phyloP scores from a whole-genome alignment of 2,113 vertebrate species.

The Carassius auratus region DNA sequence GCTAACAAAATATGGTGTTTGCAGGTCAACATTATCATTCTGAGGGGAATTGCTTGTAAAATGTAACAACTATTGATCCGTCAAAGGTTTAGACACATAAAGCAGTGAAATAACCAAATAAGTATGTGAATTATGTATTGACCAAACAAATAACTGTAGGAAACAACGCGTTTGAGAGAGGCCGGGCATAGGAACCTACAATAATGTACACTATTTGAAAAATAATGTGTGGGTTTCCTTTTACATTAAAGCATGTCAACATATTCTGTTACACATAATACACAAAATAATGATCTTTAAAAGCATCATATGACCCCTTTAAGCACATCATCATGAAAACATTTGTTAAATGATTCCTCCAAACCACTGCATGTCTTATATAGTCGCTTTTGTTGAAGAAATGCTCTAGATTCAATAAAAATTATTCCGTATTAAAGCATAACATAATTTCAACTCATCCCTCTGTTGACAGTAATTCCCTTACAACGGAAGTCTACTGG shows the following conservation, averaged over 20 bases:
- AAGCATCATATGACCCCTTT: too few relatives aligned
- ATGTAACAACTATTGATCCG: not conserved
- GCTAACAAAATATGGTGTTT: not conserved
- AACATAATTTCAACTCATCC: not conserved
- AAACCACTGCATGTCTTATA: not conserved
- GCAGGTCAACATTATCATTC: not conserved
- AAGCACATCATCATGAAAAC: not conserved
- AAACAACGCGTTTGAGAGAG: too few relatives aligned
- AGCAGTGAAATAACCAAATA: not conserved
- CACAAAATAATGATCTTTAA: too few relatives aligned
- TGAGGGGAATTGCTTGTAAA: not conserved
- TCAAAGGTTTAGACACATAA: not conserved
- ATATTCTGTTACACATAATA: too few relatives aligned
- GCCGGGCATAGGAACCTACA: too few relatives aligned
- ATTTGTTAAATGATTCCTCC: not conserved
- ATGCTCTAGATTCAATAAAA: not conserved
- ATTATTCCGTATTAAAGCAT: not conserved
- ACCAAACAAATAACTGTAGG: too few relatives aligned
- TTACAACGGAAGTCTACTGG: not conserved
- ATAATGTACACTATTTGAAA: too few relatives aligned
- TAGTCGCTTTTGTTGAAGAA: not conserved
- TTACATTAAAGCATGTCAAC: too few relatives aligned
- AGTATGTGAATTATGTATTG: not conserved
- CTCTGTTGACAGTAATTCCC: not conserved
- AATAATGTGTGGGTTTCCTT: too few relatives aligned